Evolutionary conservation across 2,113 vertebrate species (phyloP).

Genomic region (Pangasianodon hypophthalmus): DNA sequence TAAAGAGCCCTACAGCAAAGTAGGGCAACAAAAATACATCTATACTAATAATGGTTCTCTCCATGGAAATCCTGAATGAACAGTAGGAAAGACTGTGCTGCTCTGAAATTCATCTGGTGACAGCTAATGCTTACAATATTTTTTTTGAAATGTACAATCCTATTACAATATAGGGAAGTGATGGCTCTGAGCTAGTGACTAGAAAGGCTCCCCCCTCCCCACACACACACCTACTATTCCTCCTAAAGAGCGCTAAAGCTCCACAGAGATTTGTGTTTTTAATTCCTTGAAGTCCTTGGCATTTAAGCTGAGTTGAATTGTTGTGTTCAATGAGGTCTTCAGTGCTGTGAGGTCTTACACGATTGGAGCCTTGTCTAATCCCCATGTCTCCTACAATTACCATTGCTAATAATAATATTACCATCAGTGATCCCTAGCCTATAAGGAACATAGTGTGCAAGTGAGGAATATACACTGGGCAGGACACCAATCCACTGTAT

Average conservation of each 20-base stretch:
- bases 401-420: slow-evolving; percentile 8
- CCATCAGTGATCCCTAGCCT: not conserved
- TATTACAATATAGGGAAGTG: not conserved
- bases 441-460: not conserved
- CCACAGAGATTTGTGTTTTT: not conserved
- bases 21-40: not conserved
- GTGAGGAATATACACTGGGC: not conserved
- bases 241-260: not conserved
- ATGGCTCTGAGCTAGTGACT: not conserved
- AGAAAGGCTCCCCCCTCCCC: not conserved
- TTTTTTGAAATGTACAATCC: not conserved
- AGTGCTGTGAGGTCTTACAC: not conserved
- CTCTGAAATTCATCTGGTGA: not conserved
- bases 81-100: too few relatives aligned
- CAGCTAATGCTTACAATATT: not conserved
- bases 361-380: slow-evolving; percentile 13
- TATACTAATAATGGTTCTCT: not conserved
- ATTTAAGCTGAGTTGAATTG: not conserved
- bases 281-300: not conserved
- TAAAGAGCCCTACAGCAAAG: not conserved
- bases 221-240: not conserved
- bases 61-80: too few relatives aligned
- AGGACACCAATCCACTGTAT: not conserved
- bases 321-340: slow-evolving; percentile 2
- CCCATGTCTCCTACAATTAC: slow-evolving; percentile 2